phyloP scores from a whole-genome alignment of 2,888 invertebrate species.

The Nephrotoma guestfalica region DNA sequence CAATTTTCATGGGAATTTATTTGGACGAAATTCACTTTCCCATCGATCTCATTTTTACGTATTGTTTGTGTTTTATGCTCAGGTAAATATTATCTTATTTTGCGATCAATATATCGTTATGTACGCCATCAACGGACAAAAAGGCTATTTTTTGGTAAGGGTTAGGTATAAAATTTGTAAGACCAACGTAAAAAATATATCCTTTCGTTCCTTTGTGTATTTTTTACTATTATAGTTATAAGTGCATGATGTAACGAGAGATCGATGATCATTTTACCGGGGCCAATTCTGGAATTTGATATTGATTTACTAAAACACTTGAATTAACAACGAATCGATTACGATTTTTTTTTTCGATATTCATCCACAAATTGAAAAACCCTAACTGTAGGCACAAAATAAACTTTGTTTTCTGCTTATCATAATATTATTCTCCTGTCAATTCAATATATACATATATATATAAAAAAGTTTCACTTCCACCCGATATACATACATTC shows the following conservation, averaged over 20 bases:
- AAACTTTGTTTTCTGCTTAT: neutral
- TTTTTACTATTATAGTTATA: neutral
- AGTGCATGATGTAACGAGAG: neutral
- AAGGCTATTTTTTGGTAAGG: neutral
- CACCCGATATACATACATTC: neutral
- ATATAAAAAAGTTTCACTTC: neutral
- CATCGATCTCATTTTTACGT: neutral
- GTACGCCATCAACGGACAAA: neutral
- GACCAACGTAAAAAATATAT: neutral
- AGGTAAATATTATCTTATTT: neutral
- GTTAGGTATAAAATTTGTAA: neutral
- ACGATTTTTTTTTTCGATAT: neutral
- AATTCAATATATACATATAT: neutral
- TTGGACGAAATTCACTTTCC: neutral
- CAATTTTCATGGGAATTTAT: neutral
- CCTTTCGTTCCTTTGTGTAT: neutral
- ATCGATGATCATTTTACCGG: neutral
- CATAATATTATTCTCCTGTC: neutral
- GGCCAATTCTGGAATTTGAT: neutral
- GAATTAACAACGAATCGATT: neutral
- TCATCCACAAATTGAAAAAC: neutral
- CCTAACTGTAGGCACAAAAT: neutral
- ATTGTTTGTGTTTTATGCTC: neutral
- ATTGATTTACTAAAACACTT: neutral
- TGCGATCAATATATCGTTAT: neutral